phyloP scores from a whole-genome alignment of 2,113 vertebrate genomes.

The Mirza zaza region DNA sequence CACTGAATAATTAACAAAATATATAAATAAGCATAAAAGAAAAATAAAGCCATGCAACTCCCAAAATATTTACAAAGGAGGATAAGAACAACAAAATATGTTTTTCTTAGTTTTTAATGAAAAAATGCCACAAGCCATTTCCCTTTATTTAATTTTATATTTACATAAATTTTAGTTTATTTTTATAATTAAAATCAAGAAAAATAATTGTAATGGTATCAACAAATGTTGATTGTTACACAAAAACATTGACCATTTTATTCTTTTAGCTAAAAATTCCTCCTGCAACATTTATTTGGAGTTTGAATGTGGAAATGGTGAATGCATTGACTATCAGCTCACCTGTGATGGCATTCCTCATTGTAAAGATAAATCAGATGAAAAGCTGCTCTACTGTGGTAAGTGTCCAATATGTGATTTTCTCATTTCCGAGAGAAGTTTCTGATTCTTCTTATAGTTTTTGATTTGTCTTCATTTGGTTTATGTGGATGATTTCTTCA shows the following conservation, averaged over 20 bases:
- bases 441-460: neutral
- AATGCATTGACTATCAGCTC: constrained; percentile 95
- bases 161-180: neutral
- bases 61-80: neutral
- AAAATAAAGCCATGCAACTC: neutral
- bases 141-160: neutral
- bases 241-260: neutral
- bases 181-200: neutral
- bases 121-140: neutral
- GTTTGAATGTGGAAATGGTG: constrained; percentile 97
- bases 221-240: neutral
- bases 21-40: neutral
- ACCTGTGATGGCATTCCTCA: constrained; percentile 94
- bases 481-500: neutral
- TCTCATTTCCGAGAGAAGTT: neutral
- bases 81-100: neutral
- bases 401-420: constrained; percentile 69
- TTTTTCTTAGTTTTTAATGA: neutral
- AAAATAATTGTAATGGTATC: neutral
- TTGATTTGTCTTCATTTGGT: neutral
- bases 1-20: neutral
- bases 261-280: constrained; percentile 91
- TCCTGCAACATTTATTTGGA: constrained; percentile 95
- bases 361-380: constrained; percentile 99
- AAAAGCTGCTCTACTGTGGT: constrained; percentile 98